Conservation (phyloP, 2,113 vertebrate species). For the Euleptes europaea region DNA sequence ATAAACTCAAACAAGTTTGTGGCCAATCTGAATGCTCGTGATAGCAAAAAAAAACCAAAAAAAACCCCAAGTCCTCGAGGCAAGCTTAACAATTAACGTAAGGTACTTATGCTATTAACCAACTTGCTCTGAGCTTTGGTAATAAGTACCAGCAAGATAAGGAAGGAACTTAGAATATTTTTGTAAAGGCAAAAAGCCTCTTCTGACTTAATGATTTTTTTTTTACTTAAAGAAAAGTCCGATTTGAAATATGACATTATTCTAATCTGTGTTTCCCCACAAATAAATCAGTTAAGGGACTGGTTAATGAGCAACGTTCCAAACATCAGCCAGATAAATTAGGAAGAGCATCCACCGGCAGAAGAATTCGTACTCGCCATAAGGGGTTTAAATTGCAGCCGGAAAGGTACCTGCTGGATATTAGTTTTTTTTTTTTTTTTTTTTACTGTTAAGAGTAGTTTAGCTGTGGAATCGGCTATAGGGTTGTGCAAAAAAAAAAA, state of each 20-base stretch:
- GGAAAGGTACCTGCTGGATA: too few relatives aligned
- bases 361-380: too few relatives aligned
- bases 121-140: constrained; percentile 44
- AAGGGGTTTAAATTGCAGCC: too few relatives aligned
- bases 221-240: not conserved
- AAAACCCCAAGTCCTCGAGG: constrained; percentile 29
- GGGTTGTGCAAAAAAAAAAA: too few relatives aligned
- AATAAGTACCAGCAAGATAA: constrained; percentile 1
- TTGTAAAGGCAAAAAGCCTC: not conserved
- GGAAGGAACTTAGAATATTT: constrained; percentile 21
- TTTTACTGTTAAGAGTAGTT: too few relatives aligned
- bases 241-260: not conserved
- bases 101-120: constrained; percentile 58
- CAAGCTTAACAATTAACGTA: constrained; percentile 77
- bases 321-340: not conserved
- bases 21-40: not conserved
- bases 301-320: not conserved
- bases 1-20: constrained; percentile 59
- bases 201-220: not conserved
- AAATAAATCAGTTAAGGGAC: not conserved
- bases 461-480: too few relatives aligned
- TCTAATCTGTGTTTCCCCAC: not conserved
- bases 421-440: too few relatives aligned
- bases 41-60: constrained; percentile 18
- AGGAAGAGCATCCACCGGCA: not conserved